phyloP scores from a whole-genome alignment of 2,888 invertebrate species.

The Mongoloraphidia duomilia region DNA sequence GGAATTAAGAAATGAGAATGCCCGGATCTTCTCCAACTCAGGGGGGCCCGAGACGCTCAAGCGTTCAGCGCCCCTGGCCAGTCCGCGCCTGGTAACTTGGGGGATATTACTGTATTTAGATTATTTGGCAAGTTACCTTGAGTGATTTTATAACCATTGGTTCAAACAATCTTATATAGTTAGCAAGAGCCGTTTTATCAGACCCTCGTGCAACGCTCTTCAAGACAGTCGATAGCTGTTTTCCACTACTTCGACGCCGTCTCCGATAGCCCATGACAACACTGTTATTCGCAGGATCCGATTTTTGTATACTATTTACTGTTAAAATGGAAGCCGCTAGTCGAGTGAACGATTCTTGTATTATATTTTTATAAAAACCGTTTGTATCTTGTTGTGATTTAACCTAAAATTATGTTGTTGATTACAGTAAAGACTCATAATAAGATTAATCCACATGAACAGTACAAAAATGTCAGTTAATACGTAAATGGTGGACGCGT shows the following conservation, averaged over 20 bases:
- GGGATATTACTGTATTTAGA: no score
- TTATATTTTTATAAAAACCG: conserved; percentile 28
- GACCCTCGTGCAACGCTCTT: conserved; percentile 31
- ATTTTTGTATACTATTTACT: conserved; percentile 23
- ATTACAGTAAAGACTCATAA: no score
- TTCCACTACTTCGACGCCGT: conserved; percentile 26
- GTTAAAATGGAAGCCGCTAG: conserved; percentile 22
- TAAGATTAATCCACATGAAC: no score
- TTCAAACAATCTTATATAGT: conserved; percentile 85
- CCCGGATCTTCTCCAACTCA: no score
- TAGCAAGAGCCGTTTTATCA: conserved; percentile 47
- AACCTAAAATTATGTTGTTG: no score
- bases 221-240: conserved; percentile 28
- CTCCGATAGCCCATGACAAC: conserved; percentile 29
- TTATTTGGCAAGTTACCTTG: conserved; percentile 39
- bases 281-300: conserved; percentile 25
- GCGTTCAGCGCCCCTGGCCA: no score
- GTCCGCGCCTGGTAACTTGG: no score
- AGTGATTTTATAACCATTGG: conserved; percentile 88
- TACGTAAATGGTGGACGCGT: no score
- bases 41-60: no score
- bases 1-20: no score
- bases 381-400: not conserved
- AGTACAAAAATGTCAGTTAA: no score
- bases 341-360: conserved; percentile 26